These are phyloP conservation scores for Acronicta alni DNA, from an alignment of 2,888 invertebrate species.

Conservation along the genomic window DNA sequence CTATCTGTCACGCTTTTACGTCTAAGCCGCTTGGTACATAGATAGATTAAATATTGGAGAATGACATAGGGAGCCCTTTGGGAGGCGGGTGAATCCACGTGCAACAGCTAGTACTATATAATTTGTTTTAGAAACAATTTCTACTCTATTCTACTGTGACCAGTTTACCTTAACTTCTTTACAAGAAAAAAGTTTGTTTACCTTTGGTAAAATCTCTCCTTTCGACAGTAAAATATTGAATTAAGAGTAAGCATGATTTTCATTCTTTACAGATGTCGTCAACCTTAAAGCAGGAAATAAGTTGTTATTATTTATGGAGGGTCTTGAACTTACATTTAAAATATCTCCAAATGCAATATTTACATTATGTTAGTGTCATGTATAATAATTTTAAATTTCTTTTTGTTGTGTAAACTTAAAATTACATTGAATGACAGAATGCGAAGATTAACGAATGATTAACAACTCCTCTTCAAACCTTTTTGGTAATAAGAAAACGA, in stretches of 20 bases:
- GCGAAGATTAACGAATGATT: slow-evolving; percentile 23
- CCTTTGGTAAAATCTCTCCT: background rate
- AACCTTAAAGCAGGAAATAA: slow-evolving; percentile 42
- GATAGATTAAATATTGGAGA: too few relatives aligned
- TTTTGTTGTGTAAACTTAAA: slow-evolving; percentile 36
- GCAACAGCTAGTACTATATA: too few relatives aligned
- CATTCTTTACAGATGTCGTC: slow-evolving; percentile 25
- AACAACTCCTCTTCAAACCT: slow-evolving; percentile 15
- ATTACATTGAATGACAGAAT: slow-evolving; percentile 16
- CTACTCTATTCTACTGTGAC: too few relatives aligned
- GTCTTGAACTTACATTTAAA: slow-evolving; percentile 25
- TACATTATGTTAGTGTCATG: slow-evolving; percentile 26
- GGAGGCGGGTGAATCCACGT: too few relatives aligned
- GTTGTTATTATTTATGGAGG: slow-evolving; percentile 43
- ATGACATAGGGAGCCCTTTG: too few relatives aligned
- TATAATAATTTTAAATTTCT: slow-evolving; percentile 29
- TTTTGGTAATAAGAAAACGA: slow-evolving; percentile 13
- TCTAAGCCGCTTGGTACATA: too few relatives aligned
- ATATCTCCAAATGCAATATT: slow-evolving; percentile 31
- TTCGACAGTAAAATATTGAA: slow-evolving; percentile 21
- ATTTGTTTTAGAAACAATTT: too few relatives aligned
- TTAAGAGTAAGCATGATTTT: slow-evolving; percentile 3
- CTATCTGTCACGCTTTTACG: too few relatives aligned
- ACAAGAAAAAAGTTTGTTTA: background rate
- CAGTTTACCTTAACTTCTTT: too few relatives aligned